Evolutionary conservation across 2,888 invertebrate genomes (phyloP).

Genomic region (Ethmia dodecea): DNA sequence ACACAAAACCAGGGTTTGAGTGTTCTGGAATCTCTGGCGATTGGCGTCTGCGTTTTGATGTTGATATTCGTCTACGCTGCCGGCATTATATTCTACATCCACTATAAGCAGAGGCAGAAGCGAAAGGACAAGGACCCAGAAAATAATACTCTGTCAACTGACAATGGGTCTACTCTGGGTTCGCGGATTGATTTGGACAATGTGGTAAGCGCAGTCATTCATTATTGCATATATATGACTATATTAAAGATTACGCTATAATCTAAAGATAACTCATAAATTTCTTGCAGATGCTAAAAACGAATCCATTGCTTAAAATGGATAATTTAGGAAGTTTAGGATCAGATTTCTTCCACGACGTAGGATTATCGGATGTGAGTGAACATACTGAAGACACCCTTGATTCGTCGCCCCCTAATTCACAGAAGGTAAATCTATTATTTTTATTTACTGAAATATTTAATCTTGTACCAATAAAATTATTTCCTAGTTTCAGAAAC

Average conservation of each 20-base stretch:
- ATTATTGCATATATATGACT: no score
- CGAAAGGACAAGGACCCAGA: conserved; percentile 67
- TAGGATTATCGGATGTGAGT: conserved; percentile 58
- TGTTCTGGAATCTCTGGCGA: conserved; percentile 87
- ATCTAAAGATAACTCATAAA: background rate
- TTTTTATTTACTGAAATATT: background rate
- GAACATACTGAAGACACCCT: conserved; percentile 58
- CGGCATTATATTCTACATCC: conserved; percentile 88
- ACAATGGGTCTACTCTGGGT: conserved; percentile 53
- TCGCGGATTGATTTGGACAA: conserved; percentile 63
- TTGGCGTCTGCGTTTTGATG: conserved; percentile 87
- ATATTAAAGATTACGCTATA: no score
- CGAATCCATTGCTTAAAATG: conserved; percentile 59
- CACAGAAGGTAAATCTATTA: conserved; percentile 38
- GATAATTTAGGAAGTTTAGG: conserved; percentile 42
- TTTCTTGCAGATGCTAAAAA: conserved; percentile 56
- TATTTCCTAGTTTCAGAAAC: conserved; percentile 51
- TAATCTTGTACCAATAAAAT: background rate
- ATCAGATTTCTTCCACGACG: conserved; percentile 47
- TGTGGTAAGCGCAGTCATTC: conserved; percentile 60
- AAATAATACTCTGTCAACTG: conserved; percentile 49
- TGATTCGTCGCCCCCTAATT: conserved; percentile 47
- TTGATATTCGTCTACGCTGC: conserved; percentile 89
- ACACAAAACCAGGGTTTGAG: conserved; percentile 80
- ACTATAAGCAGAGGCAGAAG: conserved; percentile 82